Percentiles rank a stretch among this genome's conserved stretches.
These are phyloP conservation scores for Philereme transversata DNA, from an alignment of 2,888 invertebrate genomes.

Conservation along the genomic window DNA sequence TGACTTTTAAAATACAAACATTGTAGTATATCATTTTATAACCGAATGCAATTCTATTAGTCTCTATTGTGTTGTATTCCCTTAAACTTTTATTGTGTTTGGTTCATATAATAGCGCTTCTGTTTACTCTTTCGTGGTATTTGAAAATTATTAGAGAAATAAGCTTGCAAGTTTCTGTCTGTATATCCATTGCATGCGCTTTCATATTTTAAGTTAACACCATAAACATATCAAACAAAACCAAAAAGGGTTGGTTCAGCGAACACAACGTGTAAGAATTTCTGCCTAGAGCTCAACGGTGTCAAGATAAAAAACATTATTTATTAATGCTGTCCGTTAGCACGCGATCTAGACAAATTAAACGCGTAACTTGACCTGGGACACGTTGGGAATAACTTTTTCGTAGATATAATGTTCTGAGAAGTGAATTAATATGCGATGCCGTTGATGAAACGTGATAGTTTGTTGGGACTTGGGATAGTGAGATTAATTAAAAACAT, in stretches of 20 bases:
- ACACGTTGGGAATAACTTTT: constrained; percentile 56
- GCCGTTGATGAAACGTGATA: constrained; percentile 48
- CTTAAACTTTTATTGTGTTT: constrained; percentile 42
- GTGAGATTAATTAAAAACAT: constrained; percentile 46
- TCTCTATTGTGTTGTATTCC: constrained; percentile 42
- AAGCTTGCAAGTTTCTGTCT: constrained; percentile 29
- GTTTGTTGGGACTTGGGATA: constrained; percentile 30
- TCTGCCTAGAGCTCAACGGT: constrained; percentile 69
- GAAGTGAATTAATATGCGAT: constrained; percentile 51
- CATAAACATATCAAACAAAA: constrained; percentile 49
- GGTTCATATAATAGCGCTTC: constrained; percentile 18
- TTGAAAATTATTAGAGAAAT: constrained; percentile 7
- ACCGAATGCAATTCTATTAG: constrained; percentile 42
- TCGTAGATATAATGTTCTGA: constrained; percentile 58
- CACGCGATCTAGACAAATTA: constrained; percentile 82
- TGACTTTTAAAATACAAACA: constrained; percentile 45
- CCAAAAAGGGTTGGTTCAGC: constrained; percentile 68
- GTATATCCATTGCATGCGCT: constrained; percentile 42
- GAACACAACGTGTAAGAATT: constrained; percentile 78
- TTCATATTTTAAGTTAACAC: constrained; percentile 47
- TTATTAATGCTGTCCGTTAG: constrained; percentile 71
- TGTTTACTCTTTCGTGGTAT: constrained; percentile 14
- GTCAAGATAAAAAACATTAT: constrained; percentile 78
- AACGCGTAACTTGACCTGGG: constrained; percentile 76
- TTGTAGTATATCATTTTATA: constrained; percentile 58